phyloP scores from a whole-genome alignment of 2,888 invertebrate genomes.

The Spicauda simplicius region DNA sequence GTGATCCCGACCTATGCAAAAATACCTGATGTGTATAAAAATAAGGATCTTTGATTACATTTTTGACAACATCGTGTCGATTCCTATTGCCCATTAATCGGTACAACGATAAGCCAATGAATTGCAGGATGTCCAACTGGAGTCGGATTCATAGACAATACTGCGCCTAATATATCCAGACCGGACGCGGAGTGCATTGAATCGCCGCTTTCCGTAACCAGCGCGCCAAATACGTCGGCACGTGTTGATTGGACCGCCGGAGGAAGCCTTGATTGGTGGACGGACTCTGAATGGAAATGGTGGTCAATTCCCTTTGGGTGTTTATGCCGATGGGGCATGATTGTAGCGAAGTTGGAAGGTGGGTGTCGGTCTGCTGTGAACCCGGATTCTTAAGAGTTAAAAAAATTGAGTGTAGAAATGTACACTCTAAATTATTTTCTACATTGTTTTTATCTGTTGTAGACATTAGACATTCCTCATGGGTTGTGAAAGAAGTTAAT shows the following conservation, averaged over 20 bases:
- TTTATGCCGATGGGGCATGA: background rate
- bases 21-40: too few species aligned
- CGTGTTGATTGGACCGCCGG: constrained; percentile 40
- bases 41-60: too few species aligned
- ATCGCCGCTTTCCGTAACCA: constrained; percentile 57
- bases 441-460: too few species aligned
- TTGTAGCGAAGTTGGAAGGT: too few species aligned
- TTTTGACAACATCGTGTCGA: background rate
- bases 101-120: constrained; percentile 14
- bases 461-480: too few species aligned
- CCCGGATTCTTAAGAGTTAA: too few species aligned
- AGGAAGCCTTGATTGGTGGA: constrained; percentile 44
- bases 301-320: constrained; percentile 7
- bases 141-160: constrained; percentile 58
- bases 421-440: too few species aligned
- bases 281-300: constrained; percentile 42
- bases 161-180: constrained; percentile 51
- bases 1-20: too few species aligned
- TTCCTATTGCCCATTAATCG: constrained; percentile 8
- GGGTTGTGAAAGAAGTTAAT: too few species aligned
- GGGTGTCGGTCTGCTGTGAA: too few species aligned
- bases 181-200: constrained; percentile 75
- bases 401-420: too few species aligned
- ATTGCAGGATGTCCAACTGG: constrained; percentile 62
- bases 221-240: constrained; percentile 48